Evolutionary conservation across 2,888 invertebrate genomes (phyloP).

Genomic region (Drosophila birchii): DNA sequence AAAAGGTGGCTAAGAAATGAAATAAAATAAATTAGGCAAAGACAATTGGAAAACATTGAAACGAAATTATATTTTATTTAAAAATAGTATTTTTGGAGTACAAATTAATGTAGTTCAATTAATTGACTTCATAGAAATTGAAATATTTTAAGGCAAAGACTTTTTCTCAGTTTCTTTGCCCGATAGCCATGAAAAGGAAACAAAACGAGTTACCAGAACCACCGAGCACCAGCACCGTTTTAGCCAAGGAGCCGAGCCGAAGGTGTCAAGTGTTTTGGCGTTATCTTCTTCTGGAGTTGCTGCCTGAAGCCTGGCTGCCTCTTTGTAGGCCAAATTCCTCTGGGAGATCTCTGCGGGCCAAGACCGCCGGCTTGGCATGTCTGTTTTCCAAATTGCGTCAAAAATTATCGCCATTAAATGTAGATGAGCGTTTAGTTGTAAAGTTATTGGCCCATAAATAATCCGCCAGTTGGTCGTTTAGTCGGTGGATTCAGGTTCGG

Average conservation of each 20-base stretch:
- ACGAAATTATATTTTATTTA: no score
- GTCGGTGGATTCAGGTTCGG: slow-evolving; percentile 3
- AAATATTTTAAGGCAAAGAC: accelerated
- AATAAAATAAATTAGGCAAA: neutral
- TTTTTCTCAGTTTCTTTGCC: neutral
- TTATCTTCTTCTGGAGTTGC: slow-evolving; percentile 72
- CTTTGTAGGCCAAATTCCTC: slow-evolving; percentile 36
- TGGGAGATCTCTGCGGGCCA: slow-evolving; percentile 1
- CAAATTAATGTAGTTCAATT: neutral
- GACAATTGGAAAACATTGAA: accelerated
- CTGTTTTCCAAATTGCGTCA: slow-evolving; percentile 77
- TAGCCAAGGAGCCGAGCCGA: slow-evolving; percentile 32
- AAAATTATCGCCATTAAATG: slow-evolving; percentile 81
- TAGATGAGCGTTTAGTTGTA: slow-evolving; percentile 82
- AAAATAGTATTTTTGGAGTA: neutral
- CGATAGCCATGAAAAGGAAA: slow-evolving; percentile 21
- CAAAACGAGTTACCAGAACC: slow-evolving; percentile 8
- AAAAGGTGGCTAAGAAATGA: neutral
- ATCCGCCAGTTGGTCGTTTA: slow-evolving; percentile 29
- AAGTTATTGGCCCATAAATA: slow-evolving; percentile 79
- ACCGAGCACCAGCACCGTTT: slow-evolving; percentile 10
- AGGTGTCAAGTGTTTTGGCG: slow-evolving; percentile 75
- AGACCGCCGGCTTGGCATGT: slow-evolving; percentile 53
- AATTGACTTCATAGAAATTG: neutral
- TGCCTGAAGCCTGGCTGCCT: slow-evolving; percentile 60